A percentile compares a stretch with the other conserved stretches of the same genome.
phyloP scores from a whole-genome alignment of 2,888 invertebrate species.

The Phymatocera aterrima region DNA sequence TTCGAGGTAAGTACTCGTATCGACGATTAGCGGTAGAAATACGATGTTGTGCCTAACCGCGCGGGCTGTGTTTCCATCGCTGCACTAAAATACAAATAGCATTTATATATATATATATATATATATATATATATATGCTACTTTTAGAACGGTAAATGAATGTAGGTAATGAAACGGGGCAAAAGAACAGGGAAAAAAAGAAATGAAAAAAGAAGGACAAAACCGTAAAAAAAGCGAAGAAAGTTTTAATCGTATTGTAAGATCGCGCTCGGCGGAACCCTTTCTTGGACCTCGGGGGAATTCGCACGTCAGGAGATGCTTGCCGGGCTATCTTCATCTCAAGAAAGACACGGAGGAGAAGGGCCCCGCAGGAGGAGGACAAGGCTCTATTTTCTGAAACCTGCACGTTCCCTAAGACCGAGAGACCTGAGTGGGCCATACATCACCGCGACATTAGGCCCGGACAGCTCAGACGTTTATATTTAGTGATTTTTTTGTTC shows the following conservation, averaged over 20 bases:
- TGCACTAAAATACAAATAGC: not conserved
- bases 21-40: not conserved
- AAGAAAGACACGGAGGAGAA: constrained; percentile 24
- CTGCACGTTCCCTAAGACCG: constrained; percentile 18
- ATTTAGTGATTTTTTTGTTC: constrained; percentile 6
- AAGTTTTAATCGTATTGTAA: constrained; percentile 8
- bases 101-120: too few relatives aligned
- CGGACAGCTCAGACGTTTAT: constrained; percentile 41
- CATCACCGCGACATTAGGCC: constrained; percentile 42
- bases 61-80: too few relatives aligned
- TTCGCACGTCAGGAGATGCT: constrained; percentile 27
- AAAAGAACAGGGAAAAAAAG: not conserved
- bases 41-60: not conserved
- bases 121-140: too few relatives aligned
- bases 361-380: not conserved
- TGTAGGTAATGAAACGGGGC: not conserved
- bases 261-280: constrained; percentile 21
- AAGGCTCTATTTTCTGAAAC: constrained; percentile 32
- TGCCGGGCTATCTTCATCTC: constrained; percentile 36
- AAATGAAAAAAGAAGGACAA: not conserved
- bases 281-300: constrained; percentile 28
- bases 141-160: not conserved
- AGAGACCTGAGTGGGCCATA: constrained; percentile 31
- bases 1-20: not conserved
- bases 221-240: not conserved